A percentile compares a stretch with the other conserved stretches of the same genome.
Evolutionary conservation across 1,140 invertebrate genomes (phyloP).

Genomic region (Drosophila pruinosa): DNA sequence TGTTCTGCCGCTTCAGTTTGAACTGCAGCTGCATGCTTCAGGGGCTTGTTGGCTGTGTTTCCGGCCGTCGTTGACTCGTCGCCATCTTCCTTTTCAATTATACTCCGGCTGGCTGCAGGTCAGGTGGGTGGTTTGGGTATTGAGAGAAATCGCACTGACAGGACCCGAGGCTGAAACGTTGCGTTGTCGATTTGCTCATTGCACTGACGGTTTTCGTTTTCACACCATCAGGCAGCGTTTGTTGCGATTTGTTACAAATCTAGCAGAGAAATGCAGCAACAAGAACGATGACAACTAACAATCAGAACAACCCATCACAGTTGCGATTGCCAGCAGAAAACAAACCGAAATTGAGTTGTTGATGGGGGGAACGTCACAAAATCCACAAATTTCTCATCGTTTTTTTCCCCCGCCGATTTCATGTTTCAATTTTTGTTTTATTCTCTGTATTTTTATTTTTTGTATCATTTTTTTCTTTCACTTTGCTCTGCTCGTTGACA

Average conservation of each 20-base stretch:
- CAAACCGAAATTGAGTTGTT: slow-evolving; percentile 71
- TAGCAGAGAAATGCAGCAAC: slow-evolving; percentile 20
- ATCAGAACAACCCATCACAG: slow-evolving; percentile 7
- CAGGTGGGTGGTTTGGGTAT: not conserved
- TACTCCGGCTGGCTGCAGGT: slow-evolving; percentile 28
- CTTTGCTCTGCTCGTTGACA: slow-evolving; percentile 40
- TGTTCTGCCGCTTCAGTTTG: slow-evolving; percentile 24
- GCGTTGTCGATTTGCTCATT: slow-evolving; percentile 60
- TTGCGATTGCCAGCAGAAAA: slow-evolving; percentile 17
- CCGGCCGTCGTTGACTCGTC: slow-evolving; percentile 59
- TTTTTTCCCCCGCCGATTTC: slow-evolving; percentile 10
- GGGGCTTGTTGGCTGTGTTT: slow-evolving; percentile 58
- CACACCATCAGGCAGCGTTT: slow-evolving; percentile 72
- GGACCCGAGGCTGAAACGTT: slow-evolving; percentile 14
- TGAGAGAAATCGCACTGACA: not conserved
- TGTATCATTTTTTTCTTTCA: slow-evolving; percentile 3
- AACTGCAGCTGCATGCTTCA: slow-evolving; percentile 36
- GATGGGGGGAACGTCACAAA: slow-evolving; percentile 60
- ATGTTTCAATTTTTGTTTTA: slow-evolving; percentile 26
- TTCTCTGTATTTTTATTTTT: not conserved
- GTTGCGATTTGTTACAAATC: slow-evolving; percentile 70
- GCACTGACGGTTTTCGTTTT: slow-evolving; percentile 59
- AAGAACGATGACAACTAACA: not conserved
- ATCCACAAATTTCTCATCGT: slow-evolving; percentile 47
- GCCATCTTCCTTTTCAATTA: slow-evolving; percentile 77